Percentiles rank a stretch among this genome's conserved stretches.
phyloP scores from a whole-genome alignment of 2,888 invertebrate genomes.

The Latrodectus elegans region DNA sequence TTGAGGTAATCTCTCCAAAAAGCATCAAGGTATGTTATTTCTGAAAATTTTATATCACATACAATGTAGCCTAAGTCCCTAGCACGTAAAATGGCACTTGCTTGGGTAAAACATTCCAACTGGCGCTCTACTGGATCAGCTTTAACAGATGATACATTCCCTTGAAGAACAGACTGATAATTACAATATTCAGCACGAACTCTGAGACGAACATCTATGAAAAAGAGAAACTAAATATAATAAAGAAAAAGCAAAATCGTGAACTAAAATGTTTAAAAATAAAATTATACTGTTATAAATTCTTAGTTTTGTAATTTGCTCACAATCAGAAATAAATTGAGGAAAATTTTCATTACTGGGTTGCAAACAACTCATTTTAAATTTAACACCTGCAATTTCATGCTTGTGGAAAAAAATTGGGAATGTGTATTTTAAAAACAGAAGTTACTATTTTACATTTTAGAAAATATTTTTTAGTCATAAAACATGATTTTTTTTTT shows the following conservation, averaged over 20 bases:
- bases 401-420: no score
- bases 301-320: not conserved
- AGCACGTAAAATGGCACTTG: constrained; percentile 74
- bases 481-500: no score
- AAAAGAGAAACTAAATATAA: no score
- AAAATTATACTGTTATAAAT: not conserved
- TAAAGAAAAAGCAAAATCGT: no score
- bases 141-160: constrained; percentile 73
- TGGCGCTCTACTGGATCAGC: constrained; percentile 73
- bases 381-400: no score
- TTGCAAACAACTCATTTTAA: no score
- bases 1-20: constrained; percentile 75
- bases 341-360: no score
- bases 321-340: no score
- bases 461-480: no score
- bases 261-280: not conserved
- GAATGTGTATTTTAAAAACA: no score
- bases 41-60: constrained; percentile 75
- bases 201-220: constrained; percentile 73
- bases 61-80: constrained; percentile 74
- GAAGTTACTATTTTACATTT: no score
- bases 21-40: constrained; percentile 74
- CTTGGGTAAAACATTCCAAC: constrained; percentile 74
- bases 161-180: constrained; percentile 73
- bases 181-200: constrained; percentile 74